Percentiles rank a stretch among this genome's conserved stretches.
Conservation (phyloP, 2,113 vertebrate species). For the Campylorhamphus procurvoides region DNA sequence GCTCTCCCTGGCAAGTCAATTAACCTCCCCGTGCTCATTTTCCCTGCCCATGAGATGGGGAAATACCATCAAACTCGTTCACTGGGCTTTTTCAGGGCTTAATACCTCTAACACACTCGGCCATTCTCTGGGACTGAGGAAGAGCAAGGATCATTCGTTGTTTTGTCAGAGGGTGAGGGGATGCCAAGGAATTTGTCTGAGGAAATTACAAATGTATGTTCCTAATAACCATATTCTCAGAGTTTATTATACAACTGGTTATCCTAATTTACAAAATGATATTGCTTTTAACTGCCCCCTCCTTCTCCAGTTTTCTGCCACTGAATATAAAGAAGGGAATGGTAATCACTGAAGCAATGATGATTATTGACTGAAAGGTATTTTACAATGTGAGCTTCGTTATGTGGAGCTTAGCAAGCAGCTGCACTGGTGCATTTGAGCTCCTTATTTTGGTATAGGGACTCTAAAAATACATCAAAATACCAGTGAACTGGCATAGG, state of each 20-base stretch:
- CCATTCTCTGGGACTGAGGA: background rate
- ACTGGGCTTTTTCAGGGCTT: background rate
- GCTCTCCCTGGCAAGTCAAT: background rate
- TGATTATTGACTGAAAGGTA: conserved; percentile 64
- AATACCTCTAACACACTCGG: background rate
- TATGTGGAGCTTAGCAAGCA: conserved; percentile 37
- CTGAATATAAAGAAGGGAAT: conserved; percentile 53
- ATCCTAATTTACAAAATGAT: background rate
- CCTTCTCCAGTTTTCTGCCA: background rate
- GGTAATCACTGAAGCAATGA: conserved; percentile 63
- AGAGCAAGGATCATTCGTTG: background rate
- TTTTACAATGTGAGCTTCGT: conserved; percentile 61
- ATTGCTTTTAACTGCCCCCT: conserved; percentile 5
- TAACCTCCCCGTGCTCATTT: background rate
- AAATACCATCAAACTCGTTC: background rate
- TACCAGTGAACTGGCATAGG: background rate
- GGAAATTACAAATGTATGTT: background rate
- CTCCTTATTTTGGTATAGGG: background rate
- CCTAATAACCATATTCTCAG: background rate
- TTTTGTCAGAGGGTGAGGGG: background rate
- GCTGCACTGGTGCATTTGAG: background rate
- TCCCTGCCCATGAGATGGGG: background rate
- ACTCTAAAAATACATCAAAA: background rate
- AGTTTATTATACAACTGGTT: conserved; percentile 1
- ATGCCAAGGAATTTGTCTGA: conserved; percentile 19